These are phyloP conservation scores for Oxyura jamaicensis DNA, from an alignment of 2,113 vertebrate species.

Conservation along the genomic window DNA sequence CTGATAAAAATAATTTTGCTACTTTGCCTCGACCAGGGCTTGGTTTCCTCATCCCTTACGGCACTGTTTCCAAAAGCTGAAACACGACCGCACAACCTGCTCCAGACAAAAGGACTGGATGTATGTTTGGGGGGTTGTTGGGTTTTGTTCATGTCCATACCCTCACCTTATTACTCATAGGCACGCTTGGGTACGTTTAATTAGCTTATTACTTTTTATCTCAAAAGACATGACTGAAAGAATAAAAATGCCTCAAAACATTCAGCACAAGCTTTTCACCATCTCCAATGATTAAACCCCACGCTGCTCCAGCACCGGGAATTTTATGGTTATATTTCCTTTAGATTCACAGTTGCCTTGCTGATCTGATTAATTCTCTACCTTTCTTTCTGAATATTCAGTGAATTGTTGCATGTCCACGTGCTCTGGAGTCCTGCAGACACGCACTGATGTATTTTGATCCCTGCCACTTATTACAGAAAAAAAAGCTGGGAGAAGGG, in stretches of 20 bases:
- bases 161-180: conserved; percentile 43
- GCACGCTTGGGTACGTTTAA: conserved; percentile 65
- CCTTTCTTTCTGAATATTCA: conserved; percentile 32
- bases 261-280: conserved; percentile 7
- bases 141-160: neutral
- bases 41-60: neutral
- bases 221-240: conserved; percentile 32
- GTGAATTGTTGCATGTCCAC: conserved; percentile 1
- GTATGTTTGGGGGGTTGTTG: neutral
- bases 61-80: neutral
- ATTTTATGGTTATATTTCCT: conserved; percentile 61
- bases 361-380: conserved; percentile 48
- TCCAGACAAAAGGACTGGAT: neutral
- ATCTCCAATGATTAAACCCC: conserved; percentile 21
- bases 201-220: conserved; percentile 70
- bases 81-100: neutral
- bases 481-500: neutral
- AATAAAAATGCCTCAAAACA: conserved; percentile 57
- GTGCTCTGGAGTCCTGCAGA: neutral
- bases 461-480: neutral
- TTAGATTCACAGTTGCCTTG: conserved; percentile 27
- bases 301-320: conserved; percentile 9
- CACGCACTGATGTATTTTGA: neutral
- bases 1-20: neutral
- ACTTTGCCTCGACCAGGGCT: neutral